Evolutionary conservation across 2,113 vertebrate species (phyloP), one percentile per base, ranked within the genome.

Genomic region (Etheostoma cragini): DNA sequence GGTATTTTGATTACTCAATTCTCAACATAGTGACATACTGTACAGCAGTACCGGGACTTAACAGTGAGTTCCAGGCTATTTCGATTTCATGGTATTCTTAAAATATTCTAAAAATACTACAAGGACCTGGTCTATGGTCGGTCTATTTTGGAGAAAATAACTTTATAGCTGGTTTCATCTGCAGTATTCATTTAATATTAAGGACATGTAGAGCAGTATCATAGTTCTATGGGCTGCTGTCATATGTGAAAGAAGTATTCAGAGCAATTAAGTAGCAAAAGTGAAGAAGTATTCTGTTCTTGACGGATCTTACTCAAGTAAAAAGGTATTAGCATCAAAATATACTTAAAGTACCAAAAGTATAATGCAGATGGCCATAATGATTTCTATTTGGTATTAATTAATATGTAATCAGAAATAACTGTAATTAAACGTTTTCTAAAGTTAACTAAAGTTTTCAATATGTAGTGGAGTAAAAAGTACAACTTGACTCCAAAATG

Each of bases 1-100:
- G 71, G 68, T 82, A 22, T 81, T 87, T 80, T 56, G 72, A 69
- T 63, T 79, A 45, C 54, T 56, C 72, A 79, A 68, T 42, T 56
- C 22, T 68, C 68, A 80, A 45, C 61, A 60, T 49, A 64, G 45
- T 24, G 50, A 61, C 46, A 38, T 46, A 38, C 35, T 38, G 7
- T 2, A 38, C 30, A 71, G 67, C 3, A 22, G 57, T 24, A 52
- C 72, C 74, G 65, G 54, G 22, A 72, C 35, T 81, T 42, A n/a
- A 24, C 35, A 65, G 3, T 62, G 35, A n/a, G 35, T 42, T 83
- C 45, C 33, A 56, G 26, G 30, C 53, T 74, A 30, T 78, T 80
- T 53, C 21, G 47, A 50, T 49, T 74, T 62, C 50, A 61, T 26
- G 21, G 35, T 63, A 30, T 68, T 70, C 22, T 15, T 60, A 13